These are phyloP conservation scores for Pelecanoides urinatrix DNA, from an alignment of 2,113 vertebrate species.

Conservation along the genomic window DNA sequence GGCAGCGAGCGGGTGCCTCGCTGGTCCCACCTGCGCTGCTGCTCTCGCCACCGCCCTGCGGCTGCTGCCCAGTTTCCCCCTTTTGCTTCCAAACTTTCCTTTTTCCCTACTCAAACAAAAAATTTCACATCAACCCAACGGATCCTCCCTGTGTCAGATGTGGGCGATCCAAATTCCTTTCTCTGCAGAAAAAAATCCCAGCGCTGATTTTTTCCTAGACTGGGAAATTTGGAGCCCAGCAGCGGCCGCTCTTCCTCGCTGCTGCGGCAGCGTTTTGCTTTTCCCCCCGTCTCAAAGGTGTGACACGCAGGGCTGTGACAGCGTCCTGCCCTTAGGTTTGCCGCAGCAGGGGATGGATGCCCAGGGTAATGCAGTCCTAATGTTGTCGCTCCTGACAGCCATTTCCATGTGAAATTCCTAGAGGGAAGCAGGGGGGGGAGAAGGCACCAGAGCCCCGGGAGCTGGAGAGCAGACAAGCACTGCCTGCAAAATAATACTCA, in stretches of 20 bases:
- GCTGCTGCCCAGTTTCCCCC: not conserved
- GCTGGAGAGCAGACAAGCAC: not conserved
- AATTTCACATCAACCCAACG: rapidly evolving
- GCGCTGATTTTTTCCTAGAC: not conserved
- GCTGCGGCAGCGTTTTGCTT: rapidly evolving
- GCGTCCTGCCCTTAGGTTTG: not conserved
- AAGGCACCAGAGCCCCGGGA: not conserved
- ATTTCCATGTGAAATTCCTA: constrained; percentile 16
- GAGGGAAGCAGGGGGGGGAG: not conserved
- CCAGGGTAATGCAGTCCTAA: not conserved
- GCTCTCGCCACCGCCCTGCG: not conserved
- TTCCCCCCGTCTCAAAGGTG: not conserved
- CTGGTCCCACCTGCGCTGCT: not conserved
- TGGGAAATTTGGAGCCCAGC: not conserved
- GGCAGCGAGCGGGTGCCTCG: not conserved
- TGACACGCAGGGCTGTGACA: not conserved
- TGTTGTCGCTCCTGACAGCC: not conserved
- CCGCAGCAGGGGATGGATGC: not conserved
- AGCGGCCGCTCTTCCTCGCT: rapidly evolving
- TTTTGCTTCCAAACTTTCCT: not conserved
- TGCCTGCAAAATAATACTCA: not conserved
- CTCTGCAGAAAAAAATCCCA: not conserved
- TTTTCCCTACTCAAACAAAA: not conserved
- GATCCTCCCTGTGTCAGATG: not conserved
- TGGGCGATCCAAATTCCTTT: not conserved